A percentile compares a stretch with the other conserved stretches of the same genome.
Conservation (phyloP, 2,888 invertebrate genomes). For the Lordiphosa andalusiaca region DNA sequence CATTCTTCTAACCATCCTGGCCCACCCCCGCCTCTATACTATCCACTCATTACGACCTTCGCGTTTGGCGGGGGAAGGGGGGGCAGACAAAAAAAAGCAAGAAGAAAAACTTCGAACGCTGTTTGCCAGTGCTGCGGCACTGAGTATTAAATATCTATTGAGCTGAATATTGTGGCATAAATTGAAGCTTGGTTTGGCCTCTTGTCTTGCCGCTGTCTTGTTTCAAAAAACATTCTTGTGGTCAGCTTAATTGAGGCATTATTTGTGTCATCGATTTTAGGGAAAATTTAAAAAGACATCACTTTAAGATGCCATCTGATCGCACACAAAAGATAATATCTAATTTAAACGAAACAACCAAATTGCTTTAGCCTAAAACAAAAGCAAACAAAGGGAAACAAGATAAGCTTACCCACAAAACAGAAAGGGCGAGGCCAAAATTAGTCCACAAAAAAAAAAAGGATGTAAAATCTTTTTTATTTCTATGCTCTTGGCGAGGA, state of each 20-base stretch:
- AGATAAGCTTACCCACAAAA: conserved; percentile 36
- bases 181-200: conserved; percentile 38
- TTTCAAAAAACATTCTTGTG: conserved; percentile 6
- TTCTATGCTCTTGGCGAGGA: conserved; percentile 55
- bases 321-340: conserved; percentile 39
- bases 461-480: conserved; percentile 65
- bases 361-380: conserved; percentile 25
- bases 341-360: conserved; percentile 24
- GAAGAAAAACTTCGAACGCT: conserved; percentile 36
- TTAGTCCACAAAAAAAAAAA: conserved; percentile 17
- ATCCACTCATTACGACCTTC: conserved; percentile 57
- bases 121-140: conserved; percentile 52
- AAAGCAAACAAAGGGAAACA: conserved; percentile 14
- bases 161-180: conserved; percentile 47
- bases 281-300: neutral
- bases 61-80: no score
- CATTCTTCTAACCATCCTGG: neutral
- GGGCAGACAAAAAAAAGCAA: conserved; percentile 14
- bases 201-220: conserved; percentile 6
- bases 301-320: conserved; percentile 27
- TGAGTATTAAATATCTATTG: conserved; percentile 71
- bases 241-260: conserved; percentile 67
- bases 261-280: conserved; percentile 63
- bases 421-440: conserved; percentile 24
- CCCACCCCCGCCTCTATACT: neutral